Base-by-base conservation (phyloP, 2,888 invertebrate species). In the Drosophila setosimentum region DNA sequence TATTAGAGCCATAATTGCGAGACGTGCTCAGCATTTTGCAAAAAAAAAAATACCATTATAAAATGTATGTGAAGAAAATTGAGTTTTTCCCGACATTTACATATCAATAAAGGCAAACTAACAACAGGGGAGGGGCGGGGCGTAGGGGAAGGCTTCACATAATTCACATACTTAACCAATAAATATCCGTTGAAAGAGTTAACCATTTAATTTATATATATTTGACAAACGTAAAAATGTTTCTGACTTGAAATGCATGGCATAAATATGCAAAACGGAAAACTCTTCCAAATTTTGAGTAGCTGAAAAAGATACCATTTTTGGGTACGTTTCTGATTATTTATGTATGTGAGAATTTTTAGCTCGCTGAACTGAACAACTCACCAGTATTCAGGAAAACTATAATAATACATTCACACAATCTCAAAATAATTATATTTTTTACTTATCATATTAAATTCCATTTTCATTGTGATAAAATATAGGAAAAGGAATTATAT, bases 1-100 rank as follows among this genome's bases (percentile, higher is more conserved):
- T 85, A 86, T 86, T 86, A 86, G 87, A 81, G 86, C 83, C 83
- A 87, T 86, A 86, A 86, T 86, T 86, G 85, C 79, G 73, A 65
- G 87, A 87, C 87, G 87, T 84, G 84, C 78, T 37, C 76, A 65
- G 87, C 78, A 84, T 85, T 80, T 60, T 59, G 27, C 62, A 51
- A 13, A 24, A 42, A 45, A 24, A 24, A 21, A 4, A 8, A 1
- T n/a, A n/a, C n/a, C n/a, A n/a, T 45, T 45, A 1, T 16, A 24
- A 45, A 24, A 24, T 45, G 45, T 24, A 45, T 45, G 27, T 40
- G 40, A 42, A 42, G 50, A 50, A 53, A 64, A 62, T 71, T 54
- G 68, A 78, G 71, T 79, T 79, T 62, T 13, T 18, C 37, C 48
- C 68, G 68, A 57, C 49, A 78, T 78, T 78, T 79, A 78, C 78